A percentile compares a stretch with the other conserved stretches of the same genome.
Conservation (phyloP, 2,113 vertebrate species). For the Azemiops feae region DNA sequence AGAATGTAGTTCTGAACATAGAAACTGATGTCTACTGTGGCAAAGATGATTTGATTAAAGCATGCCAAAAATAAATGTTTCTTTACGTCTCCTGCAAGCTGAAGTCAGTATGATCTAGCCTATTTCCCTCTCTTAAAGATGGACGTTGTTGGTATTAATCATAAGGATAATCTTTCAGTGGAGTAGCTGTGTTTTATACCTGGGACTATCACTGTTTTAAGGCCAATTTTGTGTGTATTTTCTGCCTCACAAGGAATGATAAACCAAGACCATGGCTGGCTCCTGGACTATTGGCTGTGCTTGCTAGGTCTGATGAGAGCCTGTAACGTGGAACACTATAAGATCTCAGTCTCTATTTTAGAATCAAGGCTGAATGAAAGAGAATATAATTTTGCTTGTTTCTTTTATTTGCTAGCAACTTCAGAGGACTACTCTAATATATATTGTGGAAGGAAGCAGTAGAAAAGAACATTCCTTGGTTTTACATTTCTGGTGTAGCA, state of each 20-base stretch:
- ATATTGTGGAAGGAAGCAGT: not conserved
- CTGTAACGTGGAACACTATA: not conserved
- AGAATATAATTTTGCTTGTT: not conserved
- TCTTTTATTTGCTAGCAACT: slow-evolving; percentile 34
- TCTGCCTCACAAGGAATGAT: not conserved
- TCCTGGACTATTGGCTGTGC: not conserved
- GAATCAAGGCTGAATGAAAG: not conserved
- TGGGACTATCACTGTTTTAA: not conserved
- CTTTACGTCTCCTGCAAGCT: not conserved
- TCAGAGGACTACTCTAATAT: slow-evolving; percentile 36
- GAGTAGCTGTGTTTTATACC: not conserved
- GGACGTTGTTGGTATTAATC: not conserved
- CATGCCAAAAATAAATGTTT: not conserved
- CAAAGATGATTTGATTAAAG: not conserved
- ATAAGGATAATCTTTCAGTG: not conserved
- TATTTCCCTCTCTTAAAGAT: not conserved
- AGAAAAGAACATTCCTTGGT: slow-evolving; percentile 27
- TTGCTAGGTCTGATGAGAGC: not conserved
- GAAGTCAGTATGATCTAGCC: not conserved
- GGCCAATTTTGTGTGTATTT: not conserved
- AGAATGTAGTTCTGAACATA: not conserved
- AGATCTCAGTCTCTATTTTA: not conserved
- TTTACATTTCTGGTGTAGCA: slow-evolving; percentile 18
- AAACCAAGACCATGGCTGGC: not conserved
- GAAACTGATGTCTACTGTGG: not conserved